Evolutionary conservation across 2,797 vertebrate genomes (phyloP), one percentile per base, ranked within the genome.

Genomic region (Anomalospiza imberbis): DNA sequence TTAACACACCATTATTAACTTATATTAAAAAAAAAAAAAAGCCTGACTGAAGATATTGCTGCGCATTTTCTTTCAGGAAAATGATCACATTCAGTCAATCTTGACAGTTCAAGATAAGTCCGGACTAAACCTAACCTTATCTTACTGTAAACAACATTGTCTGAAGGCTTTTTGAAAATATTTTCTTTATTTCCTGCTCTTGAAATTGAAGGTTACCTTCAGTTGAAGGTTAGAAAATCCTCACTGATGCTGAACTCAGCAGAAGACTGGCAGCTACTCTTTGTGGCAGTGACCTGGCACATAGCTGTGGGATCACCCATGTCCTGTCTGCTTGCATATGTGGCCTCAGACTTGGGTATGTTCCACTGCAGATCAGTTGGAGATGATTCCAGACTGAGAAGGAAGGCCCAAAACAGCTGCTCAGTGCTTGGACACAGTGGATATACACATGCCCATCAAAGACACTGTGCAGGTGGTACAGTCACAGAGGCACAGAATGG

Each of bases 381-480:
- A 80, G 9, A 32, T 12, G 12, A 19, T 38, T 13, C 9, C 53
- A 31, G 40, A 47, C 17, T 36, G 54, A 62, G 36, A 54, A 72
- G 26, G 21, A 62, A 50, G 10, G 15, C 22, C 17, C 13, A 6
- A 22, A 66, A 38, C 12, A 40, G 16, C 21, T 47, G 5, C 28
- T 47, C 31, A 38, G 57, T 44, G 8, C 17, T 48, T 60, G 34
- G 28, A 47, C 10, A 3, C 6, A 5, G 4, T 0, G 1, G 34
- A 6, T 21, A 3, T 4, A 13, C 2, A 12, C 17, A 34, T 0
- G 1, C 2, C 24, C 18, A 18, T 65, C 31, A 53, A 48, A 75
- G 26, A 17, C 12, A 5, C 3, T 19, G 4, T 40, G 20, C 15
- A 40, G 40, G 6, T 63, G 4, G 55, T 40, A 55, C 14, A 72